Percentiles rank a stretch among this genome's conserved stretches.
Conservation (phyloP, 1,140 invertebrate genomes). For the Lepidurus arcticus region DNA sequence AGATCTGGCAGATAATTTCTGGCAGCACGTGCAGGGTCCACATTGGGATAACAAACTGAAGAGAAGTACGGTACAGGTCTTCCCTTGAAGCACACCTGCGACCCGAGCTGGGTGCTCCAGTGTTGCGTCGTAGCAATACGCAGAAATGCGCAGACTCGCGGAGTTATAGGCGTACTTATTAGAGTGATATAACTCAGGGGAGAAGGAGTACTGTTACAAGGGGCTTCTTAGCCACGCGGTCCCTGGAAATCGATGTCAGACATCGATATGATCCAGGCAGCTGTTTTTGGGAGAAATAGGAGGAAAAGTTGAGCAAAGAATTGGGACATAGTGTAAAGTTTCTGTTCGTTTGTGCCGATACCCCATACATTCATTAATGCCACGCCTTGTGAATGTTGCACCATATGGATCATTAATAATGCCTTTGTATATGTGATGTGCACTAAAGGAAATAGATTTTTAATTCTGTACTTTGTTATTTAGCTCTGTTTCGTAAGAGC, state of each 20-base stretch:
- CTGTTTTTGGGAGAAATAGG: neutral
- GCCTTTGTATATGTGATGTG: too few species aligned
- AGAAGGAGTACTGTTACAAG: neutral
- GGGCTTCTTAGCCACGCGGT: neutral
- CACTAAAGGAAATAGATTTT: too few species aligned
- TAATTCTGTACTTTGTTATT: too few species aligned
- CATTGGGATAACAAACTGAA: neutral
- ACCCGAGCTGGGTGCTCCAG: neutral
- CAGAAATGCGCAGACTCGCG: neutral
- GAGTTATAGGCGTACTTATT: neutral
- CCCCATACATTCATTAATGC: too few species aligned
- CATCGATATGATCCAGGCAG: neutral
- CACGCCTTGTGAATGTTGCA: too few species aligned
- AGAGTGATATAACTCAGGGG: neutral
- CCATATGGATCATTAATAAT: too few species aligned
- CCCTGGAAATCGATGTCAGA: constrained; percentile 4
- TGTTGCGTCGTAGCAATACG: neutral
- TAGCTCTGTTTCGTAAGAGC: too few species aligned
- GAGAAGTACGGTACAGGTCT: neutral
- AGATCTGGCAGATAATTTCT: neutral
- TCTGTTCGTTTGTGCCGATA: neutral
- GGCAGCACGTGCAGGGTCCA: neutral
- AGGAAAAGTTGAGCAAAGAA: neutral
- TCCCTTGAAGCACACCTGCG: neutral
- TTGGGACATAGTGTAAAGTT: neutral